These are phyloP conservation scores for Mythimna vitellina DNA, from an alignment of 2,888 invertebrate genomes.

Conservation along the genomic window DNA sequence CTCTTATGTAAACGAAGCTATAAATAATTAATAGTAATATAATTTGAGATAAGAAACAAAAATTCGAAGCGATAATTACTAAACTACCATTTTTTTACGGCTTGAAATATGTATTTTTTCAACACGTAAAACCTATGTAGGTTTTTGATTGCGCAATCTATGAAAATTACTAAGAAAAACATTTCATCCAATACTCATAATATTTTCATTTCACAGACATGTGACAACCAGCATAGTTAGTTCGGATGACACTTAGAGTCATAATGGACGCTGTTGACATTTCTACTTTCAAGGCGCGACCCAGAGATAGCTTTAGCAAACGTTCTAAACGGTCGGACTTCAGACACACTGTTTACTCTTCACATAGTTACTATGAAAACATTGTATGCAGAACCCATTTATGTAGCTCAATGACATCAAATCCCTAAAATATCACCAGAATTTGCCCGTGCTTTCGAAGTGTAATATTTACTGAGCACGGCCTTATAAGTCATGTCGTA, in stretches of 20 bases:
- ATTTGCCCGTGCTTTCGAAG: conserved; percentile 61
- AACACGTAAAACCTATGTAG: not conserved
- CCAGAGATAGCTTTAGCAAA: conserved; percentile 87
- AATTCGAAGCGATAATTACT: not conserved
- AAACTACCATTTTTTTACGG: not conserved
- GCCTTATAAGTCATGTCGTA: conserved; percentile 54
- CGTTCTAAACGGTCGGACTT: conserved; percentile 77
- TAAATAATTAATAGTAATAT: conserved; percentile 17
- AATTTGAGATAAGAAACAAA: not conserved
- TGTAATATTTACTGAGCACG: conserved; percentile 71
- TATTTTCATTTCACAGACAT: conserved; percentile 60
- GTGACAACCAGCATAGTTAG: conserved; percentile 60
- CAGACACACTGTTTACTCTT: conserved; percentile 81
- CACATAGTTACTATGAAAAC: conserved; percentile 83
- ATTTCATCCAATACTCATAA: conserved; percentile 46
- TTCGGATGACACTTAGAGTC: conserved; percentile 77
- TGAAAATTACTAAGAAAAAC: conserved; percentile 50
- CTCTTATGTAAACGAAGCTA: conserved; percentile 14
- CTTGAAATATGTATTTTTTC: not conserved
- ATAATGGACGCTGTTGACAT: conserved; percentile 85
- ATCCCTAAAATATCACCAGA: conserved; percentile 58
- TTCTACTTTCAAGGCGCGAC: conserved; percentile 82
- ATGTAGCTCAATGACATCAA: conserved; percentile 63
- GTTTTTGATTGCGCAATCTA: conserved; percentile 19
- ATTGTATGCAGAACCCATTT: conserved; percentile 79